Evolutionary conservation across 1,140 invertebrate species (phyloP).

Genomic region (Nasonia giraulti): DNA sequence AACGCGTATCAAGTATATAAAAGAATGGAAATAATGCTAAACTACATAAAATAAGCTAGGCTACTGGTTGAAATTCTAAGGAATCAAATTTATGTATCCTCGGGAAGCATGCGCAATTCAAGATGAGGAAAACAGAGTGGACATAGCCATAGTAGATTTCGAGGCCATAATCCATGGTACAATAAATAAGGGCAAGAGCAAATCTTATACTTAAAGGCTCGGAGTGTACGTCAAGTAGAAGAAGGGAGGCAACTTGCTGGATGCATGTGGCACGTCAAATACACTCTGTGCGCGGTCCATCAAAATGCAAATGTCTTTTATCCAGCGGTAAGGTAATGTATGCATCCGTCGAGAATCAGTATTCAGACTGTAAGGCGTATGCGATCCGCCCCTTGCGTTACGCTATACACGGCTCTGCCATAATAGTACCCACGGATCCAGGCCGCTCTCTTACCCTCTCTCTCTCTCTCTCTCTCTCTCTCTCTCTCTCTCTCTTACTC

Average conservation of each 20-base stretch:
- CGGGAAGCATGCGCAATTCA: background rate
- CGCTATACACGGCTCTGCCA: background rate
- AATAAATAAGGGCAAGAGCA: background rate
- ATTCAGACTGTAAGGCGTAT: constrained; percentile 3
- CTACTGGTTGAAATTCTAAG: too few relatives aligned
- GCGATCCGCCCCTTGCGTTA: background rate
- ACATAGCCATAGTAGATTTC: background rate
- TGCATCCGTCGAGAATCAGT: background rate
- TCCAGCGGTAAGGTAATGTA: background rate
- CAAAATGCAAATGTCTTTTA: constrained; percentile 4
- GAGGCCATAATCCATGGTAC: background rate
- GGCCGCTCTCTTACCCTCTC: background rate
- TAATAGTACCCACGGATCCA: background rate
- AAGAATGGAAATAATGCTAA: too few relatives aligned
- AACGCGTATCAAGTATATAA: too few relatives aligned
- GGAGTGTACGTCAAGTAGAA: background rate
- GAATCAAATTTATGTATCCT: background rate
- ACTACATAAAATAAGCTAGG: too few relatives aligned
- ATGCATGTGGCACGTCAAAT: background rate
- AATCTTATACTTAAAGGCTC: background rate
- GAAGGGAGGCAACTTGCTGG: background rate
- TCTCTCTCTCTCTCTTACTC: background rate
- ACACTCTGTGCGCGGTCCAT: constrained; percentile 2
- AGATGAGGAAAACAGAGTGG: background rate
- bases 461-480: background rate